Base-by-base conservation (phyloP, 35 echinoderm and acorn worm species). In the Acanthaster planci region DNA sequence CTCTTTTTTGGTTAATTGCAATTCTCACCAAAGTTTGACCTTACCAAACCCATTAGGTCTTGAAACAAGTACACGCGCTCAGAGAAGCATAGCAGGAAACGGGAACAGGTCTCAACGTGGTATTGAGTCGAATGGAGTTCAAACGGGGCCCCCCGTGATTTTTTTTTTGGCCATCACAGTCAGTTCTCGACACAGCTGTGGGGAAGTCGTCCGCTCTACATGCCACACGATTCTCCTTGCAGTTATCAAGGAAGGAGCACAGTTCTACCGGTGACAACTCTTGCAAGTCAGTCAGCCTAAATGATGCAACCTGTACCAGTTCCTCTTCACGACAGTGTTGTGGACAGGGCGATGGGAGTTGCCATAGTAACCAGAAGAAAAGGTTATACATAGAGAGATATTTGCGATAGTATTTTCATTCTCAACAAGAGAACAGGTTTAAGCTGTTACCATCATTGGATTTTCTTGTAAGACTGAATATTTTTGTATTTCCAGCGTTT, bases 301-400 rank as follows among this genome's bases (percentile, higher is more conserved):
- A 77, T 50, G 80, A 51, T 16, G 78, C 38, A 44, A 16, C 52
- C 29, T 47, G 22, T 39, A 55, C 51, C 57, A 6, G 39, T 17
- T 67, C 81, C 8, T 57, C 82, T 38, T 27, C 42, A 86, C 51
- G 34, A 34, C 82, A 91, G 77, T 91, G 89, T 42, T 91, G 89
- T 67, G 89, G 89, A 52, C 82, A 91, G 38, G 89, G 89, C 9
- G 89, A 91, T 80, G 89, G 89, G 0, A 91, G 89, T 77, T 91
- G 89, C 44, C 82, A 84, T 19, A 86, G 83, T 76, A 91, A 38
- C 56, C 39, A 18, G 7, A 64, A 79, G 34, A 85, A 86, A 47
- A 47, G 64, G 64, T 72, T 14, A 12, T 68, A n/a, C n/a, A n/a
- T 47, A 47, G 42, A 47, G 12, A 47, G 42, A n/a, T n/a, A n/a